Base-by-base conservation (phyloP, 2,888 invertebrate genomes). In the Epinotia brunnichana region DNA sequence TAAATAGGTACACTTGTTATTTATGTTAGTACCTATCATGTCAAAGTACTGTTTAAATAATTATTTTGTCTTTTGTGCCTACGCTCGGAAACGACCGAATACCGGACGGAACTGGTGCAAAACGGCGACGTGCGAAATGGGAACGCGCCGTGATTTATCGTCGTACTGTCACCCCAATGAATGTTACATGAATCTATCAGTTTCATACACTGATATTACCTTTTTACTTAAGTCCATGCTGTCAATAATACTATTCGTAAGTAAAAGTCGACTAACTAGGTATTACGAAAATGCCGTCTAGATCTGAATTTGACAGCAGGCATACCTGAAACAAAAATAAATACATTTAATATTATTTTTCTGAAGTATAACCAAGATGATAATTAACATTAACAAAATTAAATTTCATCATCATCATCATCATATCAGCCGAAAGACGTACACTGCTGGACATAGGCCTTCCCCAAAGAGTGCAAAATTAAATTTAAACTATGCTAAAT, bases 321-420 rank as follows among this genome's bases (percentile, higher is more conserved):
- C 61, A 48, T 71, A 71, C 71, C 71, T 71, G 71, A 67, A 71
- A 71, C 64, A 66, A 44, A 60, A 13, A 24, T 54, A 19, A 59
- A 64, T 5, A 4, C 15, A 15, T 44, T n/a, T n/a, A n/a, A n/a
- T n/a, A n/a, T n/a, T n/a, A n/a, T n/a, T n/a, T n/a, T n/a, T n/a
- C n/a, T n/a, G n/a, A n/a, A n/a, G n/a, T n/a, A n/a, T n/a, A n/a
- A n/a, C n/a, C n/a, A n/a, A n/a, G n/a, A n/a, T n/a, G n/a, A n/a
- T n/a, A n/a, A n/a, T n/a, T n/a, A n/a, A n/a, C n/a, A n/a, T n/a
- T n/a, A n/a, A n/a, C n/a, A n/a, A n/a, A n/a, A n/a, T n/a, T n/a
- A n/a, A n/a, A n/a, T n/a, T n/a, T n/a, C n/a, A n/a, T n/a, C n/a
- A n/a, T n/a, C n/a, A n/a, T n/a, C n/a, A n/a, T n/a, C n/a, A n/a